Percentiles rank a stretch among this genome's conserved stretches.
Conservation (phyloP, 2,888 invertebrate species). For the Tetheella fluctuosa region DNA sequence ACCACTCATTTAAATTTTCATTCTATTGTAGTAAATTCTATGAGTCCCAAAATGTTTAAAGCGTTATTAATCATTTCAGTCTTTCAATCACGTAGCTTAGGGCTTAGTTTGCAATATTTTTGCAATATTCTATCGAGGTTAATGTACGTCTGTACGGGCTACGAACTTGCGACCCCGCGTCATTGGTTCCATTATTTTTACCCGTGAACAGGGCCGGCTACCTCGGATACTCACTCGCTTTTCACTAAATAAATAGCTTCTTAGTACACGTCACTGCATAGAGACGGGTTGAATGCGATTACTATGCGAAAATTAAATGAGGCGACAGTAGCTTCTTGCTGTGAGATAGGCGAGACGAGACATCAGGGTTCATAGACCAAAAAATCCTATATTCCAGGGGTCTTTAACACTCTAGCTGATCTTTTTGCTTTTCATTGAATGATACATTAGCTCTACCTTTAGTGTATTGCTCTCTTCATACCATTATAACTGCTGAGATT, state of each 20-base stretch:
- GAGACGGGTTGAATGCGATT: background rate
- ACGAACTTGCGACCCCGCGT: conserved; percentile 57
- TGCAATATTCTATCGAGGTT: conserved; percentile 49
- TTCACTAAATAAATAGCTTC: conserved; percentile 14
- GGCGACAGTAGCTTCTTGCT: background rate
- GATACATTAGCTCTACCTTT: background rate
- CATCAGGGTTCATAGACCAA: background rate
- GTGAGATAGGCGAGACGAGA: conserved; percentile 1
- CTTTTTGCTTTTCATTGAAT: background rate
- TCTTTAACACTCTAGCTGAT: background rate
- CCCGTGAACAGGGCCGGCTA: conserved; percentile 32
- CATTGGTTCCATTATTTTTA: conserved; percentile 50
- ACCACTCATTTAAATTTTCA: background rate
- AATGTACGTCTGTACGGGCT: conserved; percentile 51
- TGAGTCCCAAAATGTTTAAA: background rate
- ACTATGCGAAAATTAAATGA: background rate
- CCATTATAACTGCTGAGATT: background rate
- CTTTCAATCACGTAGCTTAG: conserved; percentile 18
- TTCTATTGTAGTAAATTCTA: background rate
- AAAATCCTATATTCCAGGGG: background rate
- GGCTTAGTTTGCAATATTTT: conserved; percentile 22
- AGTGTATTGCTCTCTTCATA: background rate
- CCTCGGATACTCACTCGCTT: conserved; percentile 26
- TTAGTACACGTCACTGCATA: background rate
- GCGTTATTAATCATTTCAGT: conserved; percentile 22